Evolutionary conservation across 2,113 vertebrate genomes (phyloP).

Genomic region (Coregonus clupeaformis): DNA sequence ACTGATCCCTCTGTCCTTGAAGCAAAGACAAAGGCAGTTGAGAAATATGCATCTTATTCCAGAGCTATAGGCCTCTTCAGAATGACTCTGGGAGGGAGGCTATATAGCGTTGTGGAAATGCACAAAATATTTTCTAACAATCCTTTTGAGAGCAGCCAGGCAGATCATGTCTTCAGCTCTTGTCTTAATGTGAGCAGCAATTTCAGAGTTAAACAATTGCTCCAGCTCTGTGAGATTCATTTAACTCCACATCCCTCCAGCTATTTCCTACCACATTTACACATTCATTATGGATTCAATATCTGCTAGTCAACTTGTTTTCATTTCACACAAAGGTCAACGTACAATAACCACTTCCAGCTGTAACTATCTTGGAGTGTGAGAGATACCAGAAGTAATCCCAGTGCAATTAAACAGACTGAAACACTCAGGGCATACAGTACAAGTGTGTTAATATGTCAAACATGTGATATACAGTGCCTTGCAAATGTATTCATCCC

Average conservation of each 20-base stretch:
- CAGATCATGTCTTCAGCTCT: too few species aligned
- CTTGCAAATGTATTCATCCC: too few species aligned
- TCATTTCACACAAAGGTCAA: conserved; percentile 68
- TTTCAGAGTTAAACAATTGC: conserved; percentile 64
- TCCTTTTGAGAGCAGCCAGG: conserved; percentile 42
- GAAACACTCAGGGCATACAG: neutral
- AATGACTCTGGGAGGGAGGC: too few species aligned
- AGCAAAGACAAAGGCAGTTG: too few species aligned
- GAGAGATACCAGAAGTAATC: neutral
- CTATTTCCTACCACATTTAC: conserved; percentile 67
- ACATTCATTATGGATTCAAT: conserved; percentile 78
- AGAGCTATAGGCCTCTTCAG: too few species aligned
- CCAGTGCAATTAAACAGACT: neutral
- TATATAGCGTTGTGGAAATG: too few species aligned
- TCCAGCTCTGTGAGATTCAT: conserved; percentile 73
- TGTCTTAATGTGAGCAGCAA: conserved; percentile 53
- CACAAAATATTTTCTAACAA: conserved; percentile 37
- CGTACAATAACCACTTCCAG: conserved; percentile 56
- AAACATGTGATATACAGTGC: too few species aligned
- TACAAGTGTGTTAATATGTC: too few species aligned
- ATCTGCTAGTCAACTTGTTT: conserved; percentile 71
- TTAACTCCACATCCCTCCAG: conserved; percentile 67
- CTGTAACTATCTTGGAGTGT: conserved; percentile 29
- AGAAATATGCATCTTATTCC: too few species aligned
- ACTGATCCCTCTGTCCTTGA: too few species aligned